A percentile compares a stretch with the other conserved stretches of the same genome.
phyloP scores from a whole-genome alignment of 2,888 invertebrate genomes.

The Tetragonula carbonaria region DNA sequence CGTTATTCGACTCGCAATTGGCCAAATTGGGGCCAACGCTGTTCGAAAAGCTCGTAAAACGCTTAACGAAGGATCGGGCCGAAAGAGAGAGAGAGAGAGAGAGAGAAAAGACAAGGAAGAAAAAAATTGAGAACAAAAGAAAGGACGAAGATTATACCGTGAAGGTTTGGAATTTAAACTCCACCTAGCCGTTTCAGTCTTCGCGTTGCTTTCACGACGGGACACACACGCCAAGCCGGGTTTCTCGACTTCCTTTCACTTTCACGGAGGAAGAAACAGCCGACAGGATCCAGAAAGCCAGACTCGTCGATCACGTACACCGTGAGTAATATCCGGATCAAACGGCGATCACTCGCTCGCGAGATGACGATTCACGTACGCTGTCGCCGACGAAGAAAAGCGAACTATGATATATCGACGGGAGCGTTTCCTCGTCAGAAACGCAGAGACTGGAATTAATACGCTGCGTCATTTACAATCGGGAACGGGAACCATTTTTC shows the following conservation, averaged over 20 bases:
- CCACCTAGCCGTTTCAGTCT: not conserved
- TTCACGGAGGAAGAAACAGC: slow-evolving; percentile 42
- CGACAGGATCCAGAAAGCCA: slow-evolving; percentile 24
- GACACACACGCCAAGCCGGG: slow-evolving; percentile 13
- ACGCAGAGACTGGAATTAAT: too few species aligned
- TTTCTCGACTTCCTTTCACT: slow-evolving; percentile 53
- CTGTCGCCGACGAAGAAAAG: not conserved
- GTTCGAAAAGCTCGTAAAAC: not conserved
- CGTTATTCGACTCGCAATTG: not conserved
- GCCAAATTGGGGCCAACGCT: not conserved
- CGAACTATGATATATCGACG: not conserved
- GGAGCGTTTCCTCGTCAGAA: not conserved
- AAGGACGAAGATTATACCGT: not conserved
- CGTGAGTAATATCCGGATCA: slow-evolving; percentile 18
- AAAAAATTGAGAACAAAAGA: too few species aligned
- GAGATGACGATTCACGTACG: not conserved
- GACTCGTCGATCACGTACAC: not conserved
- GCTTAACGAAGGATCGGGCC: not conserved
- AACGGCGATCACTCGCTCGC: not conserved
- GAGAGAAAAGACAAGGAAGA: not conserved
- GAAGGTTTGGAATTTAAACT: slow-evolving; percentile 12
- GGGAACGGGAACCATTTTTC: too few species aligned
- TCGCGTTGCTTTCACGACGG: slow-evolving; percentile 49
- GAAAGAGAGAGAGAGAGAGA: too few species aligned
- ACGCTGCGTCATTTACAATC: too few species aligned